Evolutionary conservation across 2,113 vertebrate genomes (phyloP), one percentile per base, ranked within the genome.

Genomic region (Aleadryas rufinucha): DNA sequence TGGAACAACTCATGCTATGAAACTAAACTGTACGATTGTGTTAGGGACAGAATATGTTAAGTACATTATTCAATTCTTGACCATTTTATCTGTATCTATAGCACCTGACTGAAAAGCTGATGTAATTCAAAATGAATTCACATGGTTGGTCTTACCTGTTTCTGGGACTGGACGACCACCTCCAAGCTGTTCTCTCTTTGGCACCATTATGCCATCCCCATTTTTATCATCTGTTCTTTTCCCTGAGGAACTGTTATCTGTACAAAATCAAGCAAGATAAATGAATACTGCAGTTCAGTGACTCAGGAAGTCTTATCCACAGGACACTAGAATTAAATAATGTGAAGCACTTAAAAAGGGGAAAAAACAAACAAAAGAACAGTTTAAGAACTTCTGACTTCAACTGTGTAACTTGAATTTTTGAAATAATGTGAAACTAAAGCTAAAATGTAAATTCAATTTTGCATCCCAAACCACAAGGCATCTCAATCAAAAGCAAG

Each of bases 131-230:
- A 75, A 68, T 37, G 12, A 83, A 68, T 81, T 63, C 37, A 52
- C 3, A 2, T 4, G 26, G 21, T 54, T 31, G 8, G 31, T 23
- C 74, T 97, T 88, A 99, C 99, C 99, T 98, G 99, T 98, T 97
- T 99, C 99, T 52, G 99, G 99, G 31, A 94, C 97, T 41, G 98
- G 99, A 89, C 96, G 99, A 80, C 98, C 98, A 68, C 98, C 98
- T 94, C 95, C 97, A 19, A 85, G 89, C 72, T 88, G 94, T 82
- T 98, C 92, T 11, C 87, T 96, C 97, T 99, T 99, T 33, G 98
- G 97, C 84, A 98, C 78, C 50, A 96, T 96, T 91, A 97, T 52
- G 82, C 97, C 97, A 75, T 92, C 97, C 60, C 96, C 96, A 42
- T 95, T 84, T 91, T 98, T 98, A 84, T 94, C 97, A 95, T 97